Base-by-base conservation (phyloP, 2,888 invertebrate species). In the Bombyx huttoni region DNA sequence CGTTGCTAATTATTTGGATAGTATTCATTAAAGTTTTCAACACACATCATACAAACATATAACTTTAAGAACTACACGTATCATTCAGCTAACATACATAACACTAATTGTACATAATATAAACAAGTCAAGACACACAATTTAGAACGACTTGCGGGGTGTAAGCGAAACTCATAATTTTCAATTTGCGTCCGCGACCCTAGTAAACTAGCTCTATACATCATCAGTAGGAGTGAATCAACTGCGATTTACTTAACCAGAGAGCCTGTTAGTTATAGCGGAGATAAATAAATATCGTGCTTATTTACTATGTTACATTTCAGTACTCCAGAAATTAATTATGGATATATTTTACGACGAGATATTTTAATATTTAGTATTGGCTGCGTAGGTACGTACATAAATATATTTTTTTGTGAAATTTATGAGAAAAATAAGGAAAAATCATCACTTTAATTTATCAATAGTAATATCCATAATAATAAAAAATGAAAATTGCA, bases 181-280 rank as follows among this genome's bases (percentile, higher is more conserved):
- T 78, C 86, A 87, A 86, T 87, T 84, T 85, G 83, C 73, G 82
- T 78, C 75, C 64, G 65, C 68, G 62, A 63, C 67, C 73, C 74
- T 73, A 73, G 73, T 81, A 81, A 81, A 81, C 70, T 77, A 63
- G 66, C 59, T 55, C 56, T 74, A 70, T 81, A 74, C 74, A 71
- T 79, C 79, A 78, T 79, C 79, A 78, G 68, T 55, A 69, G 68
- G 64, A 61, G 70, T 68, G 72, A 74, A 75, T 75, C 74, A 75
- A 64, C 59, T 60, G 61, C 57, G 47, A 49, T 49, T 51, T 45
- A 49, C 55, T 50, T 60, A 59, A 60, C 59, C 63, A 56, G 57
- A 50, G 56, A 52, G 60, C 53, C 40, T 33, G 45, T 48, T 12
- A 50, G 45, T 47, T 50, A 52, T 14, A 47, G 40, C 40, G 13